Conservation (phyloP, 35 echinoderm and acorn worm genomes). For the Ptychodera flava region DNA sequence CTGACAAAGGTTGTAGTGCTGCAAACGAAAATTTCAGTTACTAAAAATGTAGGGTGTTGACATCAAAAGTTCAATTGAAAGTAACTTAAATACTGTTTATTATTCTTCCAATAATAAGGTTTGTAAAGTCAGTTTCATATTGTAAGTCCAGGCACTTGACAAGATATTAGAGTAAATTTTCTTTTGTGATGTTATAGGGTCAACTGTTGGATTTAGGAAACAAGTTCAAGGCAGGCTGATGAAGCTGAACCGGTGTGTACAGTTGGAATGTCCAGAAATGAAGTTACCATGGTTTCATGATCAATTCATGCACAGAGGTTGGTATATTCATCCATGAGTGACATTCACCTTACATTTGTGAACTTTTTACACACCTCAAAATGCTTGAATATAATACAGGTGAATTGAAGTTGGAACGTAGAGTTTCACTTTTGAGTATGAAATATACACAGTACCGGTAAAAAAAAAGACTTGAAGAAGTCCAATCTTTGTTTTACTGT, state of each 20-base stretch:
- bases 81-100: background rate
- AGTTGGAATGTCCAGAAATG: background rate
- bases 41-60: background rate
- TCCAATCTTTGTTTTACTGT: too few species aligned
- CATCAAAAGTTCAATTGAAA: too few species aligned
- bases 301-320: background rate
- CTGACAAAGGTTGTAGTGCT: too few species aligned
- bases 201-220: background rate
- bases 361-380: background rate
- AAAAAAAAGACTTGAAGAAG: too few species aligned
- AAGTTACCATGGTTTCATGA: background rate
- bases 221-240: background rate
- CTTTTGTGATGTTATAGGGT: background rate
- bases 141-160: background rate
- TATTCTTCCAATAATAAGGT: background rate
- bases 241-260: background rate
- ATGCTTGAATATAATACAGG: background rate
- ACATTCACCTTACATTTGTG: background rate
- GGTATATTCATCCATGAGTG: background rate
- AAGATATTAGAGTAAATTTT: background rate
- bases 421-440: background rate
- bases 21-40: too few species aligned
- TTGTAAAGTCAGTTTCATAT: background rate
- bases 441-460: background rate
- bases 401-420: background rate